Evolutionary conservation across 2,888 invertebrate species (phyloP).

Genomic region (Limnephilus marmoratus): DNA sequence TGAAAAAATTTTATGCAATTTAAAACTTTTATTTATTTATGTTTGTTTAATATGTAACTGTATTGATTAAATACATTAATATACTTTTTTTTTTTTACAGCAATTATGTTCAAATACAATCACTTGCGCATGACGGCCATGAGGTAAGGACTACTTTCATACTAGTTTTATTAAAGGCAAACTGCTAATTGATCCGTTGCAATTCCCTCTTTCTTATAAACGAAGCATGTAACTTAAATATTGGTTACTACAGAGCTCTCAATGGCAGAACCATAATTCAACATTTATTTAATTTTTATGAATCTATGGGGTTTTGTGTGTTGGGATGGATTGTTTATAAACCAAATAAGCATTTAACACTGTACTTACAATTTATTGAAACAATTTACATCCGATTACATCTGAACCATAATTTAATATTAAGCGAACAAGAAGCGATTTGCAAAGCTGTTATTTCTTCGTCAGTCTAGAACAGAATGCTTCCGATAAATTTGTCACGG

Average conservation of each 20-base stretch:
- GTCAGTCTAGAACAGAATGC: no score
- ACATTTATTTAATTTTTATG: not conserved
- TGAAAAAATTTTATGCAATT: not conserved
- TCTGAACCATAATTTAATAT: no score
- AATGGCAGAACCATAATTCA: not conserved
- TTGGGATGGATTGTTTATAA: no score
- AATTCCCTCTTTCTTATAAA: not conserved
- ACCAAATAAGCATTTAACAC: no score
- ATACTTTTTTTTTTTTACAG: constrained; percentile 77
- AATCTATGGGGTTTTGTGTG: not conserved
- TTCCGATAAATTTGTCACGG: no score
- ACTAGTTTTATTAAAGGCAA: not conserved
- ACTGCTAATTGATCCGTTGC: not conserved
- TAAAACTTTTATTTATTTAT: not conserved
- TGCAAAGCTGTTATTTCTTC: no score
- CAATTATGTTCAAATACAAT: constrained; percentile 95
- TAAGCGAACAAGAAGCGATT: no score
- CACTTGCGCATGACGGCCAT: constrained; percentile 91
- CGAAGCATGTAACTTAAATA: not conserved
- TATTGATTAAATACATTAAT: not conserved
- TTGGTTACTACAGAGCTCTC: not conserved
- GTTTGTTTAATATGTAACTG: not conserved
- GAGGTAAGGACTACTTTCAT: constrained; percentile 82
- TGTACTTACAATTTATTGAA: no score
- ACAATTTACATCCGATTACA: no score